A percentile compares a stretch with the other conserved stretches of the same genome.
Evolutionary conservation across 2,888 invertebrate species (phyloP).

Genomic region (Phragmatobia fuliginosa): DNA sequence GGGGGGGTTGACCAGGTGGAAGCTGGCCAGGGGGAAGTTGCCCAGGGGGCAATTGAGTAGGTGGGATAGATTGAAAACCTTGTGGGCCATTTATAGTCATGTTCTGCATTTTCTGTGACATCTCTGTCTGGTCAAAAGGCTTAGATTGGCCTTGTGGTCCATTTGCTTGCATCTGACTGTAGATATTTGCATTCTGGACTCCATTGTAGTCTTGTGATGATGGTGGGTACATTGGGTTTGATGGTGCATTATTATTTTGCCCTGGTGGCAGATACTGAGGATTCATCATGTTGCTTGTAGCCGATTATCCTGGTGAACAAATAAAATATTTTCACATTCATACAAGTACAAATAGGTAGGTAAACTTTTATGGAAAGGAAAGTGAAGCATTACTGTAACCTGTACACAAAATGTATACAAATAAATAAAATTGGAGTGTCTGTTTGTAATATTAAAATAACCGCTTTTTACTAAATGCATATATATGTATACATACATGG

Average conservation of each 20-base stretch:
- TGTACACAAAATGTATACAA: too few relatives aligned
- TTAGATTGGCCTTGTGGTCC: constrained; percentile 47
- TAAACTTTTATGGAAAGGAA: background rate
- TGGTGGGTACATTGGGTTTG: constrained; percentile 74
- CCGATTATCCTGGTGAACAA: constrained; percentile 59
- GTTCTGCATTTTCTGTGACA: constrained; percentile 81
- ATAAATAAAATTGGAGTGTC: too few relatives aligned
- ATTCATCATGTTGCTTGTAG: constrained; percentile 78
- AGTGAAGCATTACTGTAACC: too few relatives aligned
- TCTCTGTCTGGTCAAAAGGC: constrained; percentile 65
- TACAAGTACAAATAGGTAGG: background rate
- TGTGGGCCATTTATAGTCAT: constrained; percentile 79
- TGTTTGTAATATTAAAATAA: too few relatives aligned
- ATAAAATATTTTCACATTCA: background rate
- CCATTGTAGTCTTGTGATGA: constrained; percentile 77
- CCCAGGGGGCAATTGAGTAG: constrained; percentile 73
- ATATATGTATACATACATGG: too few relatives aligned
- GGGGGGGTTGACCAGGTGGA: constrained; percentile 67
- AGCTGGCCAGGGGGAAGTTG: constrained; percentile 68
- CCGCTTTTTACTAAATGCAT: too few relatives aligned
- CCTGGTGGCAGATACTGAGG: constrained; percentile 82
- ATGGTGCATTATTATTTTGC: constrained; percentile 80
- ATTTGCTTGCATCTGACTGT: constrained; percentile 66
- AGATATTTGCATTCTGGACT: constrained; percentile 75
- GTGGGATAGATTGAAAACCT: constrained; percentile 66